Base-by-base conservation (phyloP, 1,140 invertebrate species). In the Cheumatopsyche charites region DNA sequence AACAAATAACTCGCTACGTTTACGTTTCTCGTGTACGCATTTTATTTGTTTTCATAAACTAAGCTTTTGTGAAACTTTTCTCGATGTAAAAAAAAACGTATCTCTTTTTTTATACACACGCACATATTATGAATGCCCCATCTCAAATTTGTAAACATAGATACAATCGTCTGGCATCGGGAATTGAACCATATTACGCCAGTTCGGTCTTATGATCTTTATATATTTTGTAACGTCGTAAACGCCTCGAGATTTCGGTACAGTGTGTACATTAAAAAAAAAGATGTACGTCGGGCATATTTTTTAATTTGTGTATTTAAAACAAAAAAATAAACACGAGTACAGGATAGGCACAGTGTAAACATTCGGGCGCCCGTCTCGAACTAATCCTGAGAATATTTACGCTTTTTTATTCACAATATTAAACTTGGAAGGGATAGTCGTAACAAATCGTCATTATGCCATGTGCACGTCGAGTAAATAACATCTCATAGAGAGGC, bases 371-470 rank as follows among this genome's bases (percentile, higher is more conserved):
- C 23, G 19, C 23, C 19, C 55, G 47, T 52, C 15, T 15, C 29
- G 15, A 52, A 52, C 47, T 58, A 58, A 58, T 58, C 55, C 55
- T 58, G 55, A 58, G 55, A 58, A 58, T 58, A 58, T 58, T 58
- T 58, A 58, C 9, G 9, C 29, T 3, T 36, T 36, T 36, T 36
- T 36, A 36, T 36, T 36, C 9, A 36, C 9, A 36, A n/a, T n/a
- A n/a, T n/a, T n/a, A n/a, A n/a, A n/a, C n/a, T n/a, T 36, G 29
- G 29, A 9, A 36, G 29, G 29, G 29, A 36, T 36, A 4, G 29
- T 36, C 29, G 29, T 36, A 4, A 3, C 29, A 9, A 36, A 36
- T 36, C 29, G 9, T 36, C 29, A 36, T 36, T 36, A 36, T 36
- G 29, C 29, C 29, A 36, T 9, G 29, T 36, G 29, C 9, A 36